Evolutionary conservation across 1,140 invertebrate species (phyloP).

Genomic region (Drosophila seguyi): DNA sequence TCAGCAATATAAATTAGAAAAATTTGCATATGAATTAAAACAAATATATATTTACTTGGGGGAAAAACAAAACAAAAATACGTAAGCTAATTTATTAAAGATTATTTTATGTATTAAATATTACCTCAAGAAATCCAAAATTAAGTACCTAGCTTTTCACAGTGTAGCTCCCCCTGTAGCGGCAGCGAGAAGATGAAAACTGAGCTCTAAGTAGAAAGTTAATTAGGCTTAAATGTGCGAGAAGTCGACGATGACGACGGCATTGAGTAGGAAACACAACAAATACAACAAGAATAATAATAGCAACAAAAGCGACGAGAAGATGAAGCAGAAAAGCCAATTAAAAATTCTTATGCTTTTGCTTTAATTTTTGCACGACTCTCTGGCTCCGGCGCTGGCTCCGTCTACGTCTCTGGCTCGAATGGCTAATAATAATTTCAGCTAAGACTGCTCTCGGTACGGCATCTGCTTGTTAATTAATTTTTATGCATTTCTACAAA

Average conservation of each 20-base stretch:
- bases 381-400: slow-evolving; percentile 8
- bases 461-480: slow-evolving; percentile 73
- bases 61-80: background rate
- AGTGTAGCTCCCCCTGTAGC: slow-evolving; percentile 32
- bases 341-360: slow-evolving; percentile 77
- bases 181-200: slow-evolving; percentile 49
- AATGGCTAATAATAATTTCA: slow-evolving; percentile 46
- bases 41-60: no score
- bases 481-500: slow-evolving; percentile 80
- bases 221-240: slow-evolving; percentile 82
- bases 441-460: slow-evolving; percentile 20
- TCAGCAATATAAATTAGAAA: background rate
- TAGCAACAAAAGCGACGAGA: slow-evolving; percentile 36
- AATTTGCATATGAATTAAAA: no score
- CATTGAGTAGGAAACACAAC: slow-evolving; percentile 53
- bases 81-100: no score
- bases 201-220: slow-evolving; percentile 79
- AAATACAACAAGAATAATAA: slow-evolving; percentile 47
- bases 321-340: slow-evolving; percentile 70
- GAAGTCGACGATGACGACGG: slow-evolving; percentile 53
- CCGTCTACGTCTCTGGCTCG: slow-evolving; percentile 1
- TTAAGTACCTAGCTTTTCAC: background rate
- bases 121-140: no score
- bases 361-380: slow-evolving; percentile 48
- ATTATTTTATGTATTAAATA: background rate